phyloP scores from a whole-genome alignment of 2,113 vertebrate species.

The Genyomyrus donnyi region DNA sequence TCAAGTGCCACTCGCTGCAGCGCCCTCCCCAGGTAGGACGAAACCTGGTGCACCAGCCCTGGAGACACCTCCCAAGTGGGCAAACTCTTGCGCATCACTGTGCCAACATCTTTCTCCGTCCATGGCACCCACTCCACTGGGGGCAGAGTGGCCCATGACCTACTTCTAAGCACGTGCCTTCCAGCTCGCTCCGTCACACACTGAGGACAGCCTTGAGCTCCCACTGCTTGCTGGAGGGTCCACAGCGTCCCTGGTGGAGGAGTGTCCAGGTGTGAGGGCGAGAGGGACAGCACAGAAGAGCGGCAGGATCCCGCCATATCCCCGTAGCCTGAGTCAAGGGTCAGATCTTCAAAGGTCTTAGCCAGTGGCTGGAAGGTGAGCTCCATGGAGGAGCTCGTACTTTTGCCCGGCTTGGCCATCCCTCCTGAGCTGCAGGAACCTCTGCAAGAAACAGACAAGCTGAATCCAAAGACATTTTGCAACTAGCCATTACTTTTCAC shows the following conservation, averaged over 20 bases:
- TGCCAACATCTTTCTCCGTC: conserved; percentile 62
- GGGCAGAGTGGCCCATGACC: conserved; percentile 59
- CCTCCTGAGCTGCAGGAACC: background rate
- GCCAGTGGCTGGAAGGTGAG: conserved; percentile 44
- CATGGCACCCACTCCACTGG: conserved; percentile 68
- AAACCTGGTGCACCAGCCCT: conserved; percentile 75
- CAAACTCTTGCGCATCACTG: conserved; percentile 57
- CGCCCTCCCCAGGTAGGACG: conserved; percentile 46
- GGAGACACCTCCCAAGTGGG: conserved; percentile 69
- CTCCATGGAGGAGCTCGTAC: background rate
- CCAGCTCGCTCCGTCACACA: background rate
- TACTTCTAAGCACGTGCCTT: background rate
- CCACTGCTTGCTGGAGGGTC: background rate
- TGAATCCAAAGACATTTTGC: background rate
- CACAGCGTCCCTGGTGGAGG: conserved; percentile 52
- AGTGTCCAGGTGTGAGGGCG: conserved; percentile 58
- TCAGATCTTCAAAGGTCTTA: conserved; percentile 73
- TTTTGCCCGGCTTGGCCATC: background rate
- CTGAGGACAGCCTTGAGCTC: conserved; percentile 2
- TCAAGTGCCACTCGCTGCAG: conserved; percentile 63
- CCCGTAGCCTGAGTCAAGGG: conserved; percentile 74
- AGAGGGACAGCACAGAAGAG: conserved; percentile 70
- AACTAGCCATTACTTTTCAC: background rate
- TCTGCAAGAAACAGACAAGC: background rate
- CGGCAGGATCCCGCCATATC: conserved; percentile 69